Evolutionary conservation across 2,888 invertebrate species (phyloP).

Genomic region (Latheticus oryzae): DNA sequence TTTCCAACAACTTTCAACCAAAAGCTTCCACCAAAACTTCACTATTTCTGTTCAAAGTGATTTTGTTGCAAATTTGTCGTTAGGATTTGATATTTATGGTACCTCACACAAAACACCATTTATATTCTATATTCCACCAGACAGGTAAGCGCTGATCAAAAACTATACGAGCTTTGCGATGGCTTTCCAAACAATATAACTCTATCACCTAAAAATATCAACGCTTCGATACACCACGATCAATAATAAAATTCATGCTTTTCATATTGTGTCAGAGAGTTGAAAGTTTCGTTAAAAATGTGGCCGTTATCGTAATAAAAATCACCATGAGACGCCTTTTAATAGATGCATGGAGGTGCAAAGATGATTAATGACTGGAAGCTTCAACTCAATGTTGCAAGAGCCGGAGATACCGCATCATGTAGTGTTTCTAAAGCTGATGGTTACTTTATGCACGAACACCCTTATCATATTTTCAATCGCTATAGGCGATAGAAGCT

Average conservation of each 20-base stretch:
- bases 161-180: conserved; percentile 6
- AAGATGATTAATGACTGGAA: conserved; percentile 37
- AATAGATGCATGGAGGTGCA: conserved; percentile 38
- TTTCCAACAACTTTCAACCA: no score
- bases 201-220: conserved; percentile 14
- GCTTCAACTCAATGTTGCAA: conserved; percentile 40
- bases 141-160: conserved; percentile 10
- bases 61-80: no score
- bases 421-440: conserved; percentile 16
- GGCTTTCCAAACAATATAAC: conserved; percentile 19
- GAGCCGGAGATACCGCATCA: conserved; percentile 31
- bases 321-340: conserved; percentile 26
- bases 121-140: conserved; percentile 8
- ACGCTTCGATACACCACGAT: conserved; percentile 4
- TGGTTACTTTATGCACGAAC: conserved; percentile 6
- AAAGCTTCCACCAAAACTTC: no score
- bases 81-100: conserved; percentile 9
- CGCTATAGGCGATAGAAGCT: background rate
- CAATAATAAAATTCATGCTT: conserved; percentile 14
- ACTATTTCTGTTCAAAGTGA: no score
- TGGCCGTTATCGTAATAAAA: conserved; percentile 18
- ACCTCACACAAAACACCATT: background rate
- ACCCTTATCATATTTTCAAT: conserved; percentile 12
- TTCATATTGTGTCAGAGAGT: conserved; percentile 9
- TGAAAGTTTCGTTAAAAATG: conserved; percentile 14